Evolutionary conservation across 2,888 invertebrate genomes (phyloP).

Genomic region (Silvanus unidentatus): DNA sequence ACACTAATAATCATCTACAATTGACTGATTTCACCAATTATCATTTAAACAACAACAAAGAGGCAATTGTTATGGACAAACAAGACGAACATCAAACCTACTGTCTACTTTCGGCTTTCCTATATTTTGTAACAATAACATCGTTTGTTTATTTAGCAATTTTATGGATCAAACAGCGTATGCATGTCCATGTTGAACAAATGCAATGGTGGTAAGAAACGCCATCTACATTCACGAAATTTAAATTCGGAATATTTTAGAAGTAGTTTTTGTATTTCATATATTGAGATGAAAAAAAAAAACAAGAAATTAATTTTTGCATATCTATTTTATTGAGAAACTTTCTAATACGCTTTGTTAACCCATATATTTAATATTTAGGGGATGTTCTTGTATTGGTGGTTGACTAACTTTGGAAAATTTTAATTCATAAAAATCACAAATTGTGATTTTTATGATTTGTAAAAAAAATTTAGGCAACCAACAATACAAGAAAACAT

Average conservation of each 20-base stretch:
- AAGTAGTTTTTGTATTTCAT: no score
- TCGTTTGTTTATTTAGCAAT: conserved; percentile 44
- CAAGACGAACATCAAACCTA: conserved; percentile 40
- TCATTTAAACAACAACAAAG: conserved; percentile 23
- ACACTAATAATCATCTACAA: conserved; percentile 25
- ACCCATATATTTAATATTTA: background rate
- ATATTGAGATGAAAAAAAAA: no score
- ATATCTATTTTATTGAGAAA: no score
- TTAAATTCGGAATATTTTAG: no score
- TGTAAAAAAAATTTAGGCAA: background rate
- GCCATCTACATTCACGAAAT: no score
- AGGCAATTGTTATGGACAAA: conserved; percentile 41
- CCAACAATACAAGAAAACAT: background rate
- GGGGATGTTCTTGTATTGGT: no score
- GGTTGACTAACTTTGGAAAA: no score
- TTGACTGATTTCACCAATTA: conserved; percentile 24
- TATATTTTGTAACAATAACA: conserved; percentile 45
- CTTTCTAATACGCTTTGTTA: conserved; percentile 1
- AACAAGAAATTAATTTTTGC: no score
- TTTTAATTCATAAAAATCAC: no score
- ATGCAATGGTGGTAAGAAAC: conserved; percentile 46
- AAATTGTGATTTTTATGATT: no score
- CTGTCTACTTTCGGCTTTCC: conserved; percentile 43
- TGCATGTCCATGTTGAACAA: conserved; percentile 43
- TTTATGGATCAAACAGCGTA: conserved; percentile 44